Conservation (phyloP, 2,888 invertebrate genomes). For the Cheilosia pagana region DNA sequence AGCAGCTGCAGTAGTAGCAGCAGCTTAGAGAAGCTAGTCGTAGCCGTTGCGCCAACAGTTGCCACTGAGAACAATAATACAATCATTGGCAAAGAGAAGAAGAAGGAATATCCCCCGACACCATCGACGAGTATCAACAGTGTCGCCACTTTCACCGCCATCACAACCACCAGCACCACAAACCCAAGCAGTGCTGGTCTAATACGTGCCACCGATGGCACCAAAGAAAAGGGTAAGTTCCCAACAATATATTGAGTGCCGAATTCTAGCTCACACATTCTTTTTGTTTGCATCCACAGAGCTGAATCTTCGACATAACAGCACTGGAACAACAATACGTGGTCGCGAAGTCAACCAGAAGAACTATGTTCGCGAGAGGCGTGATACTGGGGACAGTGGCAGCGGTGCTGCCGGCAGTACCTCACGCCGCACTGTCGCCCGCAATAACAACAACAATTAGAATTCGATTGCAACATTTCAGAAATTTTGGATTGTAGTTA, state of each 20-base stretch:
- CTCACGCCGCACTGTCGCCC: slow-evolving; percentile 80
- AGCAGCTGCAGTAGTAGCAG: slow-evolving; percentile 49
- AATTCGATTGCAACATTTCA: slow-evolving; percentile 74
- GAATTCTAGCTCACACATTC: not conserved
- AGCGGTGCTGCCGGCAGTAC: slow-evolving; percentile 77
- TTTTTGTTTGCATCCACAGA: slow-evolving; percentile 20
- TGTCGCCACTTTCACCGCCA: slow-evolving; percentile 1
- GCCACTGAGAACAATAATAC: slow-evolving; percentile 61
- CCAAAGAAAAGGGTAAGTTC: slow-evolving; percentile 82
- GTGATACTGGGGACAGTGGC: slow-evolving; percentile 78
- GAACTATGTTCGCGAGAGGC: slow-evolving; percentile 77
- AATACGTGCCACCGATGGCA: slow-evolving; percentile 76
- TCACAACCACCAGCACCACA: slow-evolving; percentile 34
- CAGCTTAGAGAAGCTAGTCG: slow-evolving; percentile 49
- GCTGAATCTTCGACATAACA: slow-evolving; percentile 57
- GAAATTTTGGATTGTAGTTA: slow-evolving; percentile 72
- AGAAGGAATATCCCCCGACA: slow-evolving; percentile 74
- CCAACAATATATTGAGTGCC: not conserved
- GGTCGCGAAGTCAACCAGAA: slow-evolving; percentile 75
- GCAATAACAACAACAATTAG: slow-evolving; percentile 78
- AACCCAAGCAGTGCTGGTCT: slow-evolving; percentile 57
- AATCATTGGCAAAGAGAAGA: slow-evolving; percentile 72
- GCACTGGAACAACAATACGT: slow-evolving; percentile 69
- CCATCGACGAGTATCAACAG: slow-evolving; percentile 52
- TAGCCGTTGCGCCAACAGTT: slow-evolving; percentile 43